A percentile compares a stretch with the other conserved stretches of the same genome.
Evolutionary conservation across 2,888 invertebrate genomes (phyloP).

Genomic region (Molorchus minor): DNA sequence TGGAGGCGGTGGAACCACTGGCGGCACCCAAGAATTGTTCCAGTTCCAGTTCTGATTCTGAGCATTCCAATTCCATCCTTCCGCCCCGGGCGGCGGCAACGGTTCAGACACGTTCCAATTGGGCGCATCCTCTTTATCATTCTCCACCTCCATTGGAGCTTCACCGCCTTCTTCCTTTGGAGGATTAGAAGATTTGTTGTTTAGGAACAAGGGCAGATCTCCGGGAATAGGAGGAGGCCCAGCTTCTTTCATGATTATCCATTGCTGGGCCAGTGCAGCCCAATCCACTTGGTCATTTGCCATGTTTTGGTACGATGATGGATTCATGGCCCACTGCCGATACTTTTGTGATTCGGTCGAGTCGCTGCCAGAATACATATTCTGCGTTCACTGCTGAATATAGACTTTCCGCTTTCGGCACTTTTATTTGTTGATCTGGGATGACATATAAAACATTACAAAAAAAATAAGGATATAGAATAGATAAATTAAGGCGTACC

Average conservation of each 20-base stretch:
- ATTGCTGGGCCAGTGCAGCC: constrained; percentile 96
- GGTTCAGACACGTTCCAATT: constrained; percentile 59
- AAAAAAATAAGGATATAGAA: too few species aligned
- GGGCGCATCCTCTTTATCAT: constrained; percentile 72
- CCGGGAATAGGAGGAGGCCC: constrained; percentile 59
- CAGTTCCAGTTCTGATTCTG: constrained; percentile 63
- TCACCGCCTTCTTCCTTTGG: constrained; percentile 67
- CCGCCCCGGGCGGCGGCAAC: constrained; percentile 45
- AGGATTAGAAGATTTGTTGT: constrained; percentile 27
- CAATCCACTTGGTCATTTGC: constrained; percentile 89
- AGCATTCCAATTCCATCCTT: constrained; percentile 58
- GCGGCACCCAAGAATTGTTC: constrained; percentile 61
- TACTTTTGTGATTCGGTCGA: constrained; percentile 67
- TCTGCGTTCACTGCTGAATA: constrained; percentile 3
- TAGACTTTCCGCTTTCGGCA: too few species aligned
- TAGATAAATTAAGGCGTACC: too few species aligned
- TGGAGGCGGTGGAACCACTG: constrained; percentile 51
- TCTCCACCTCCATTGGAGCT: constrained; percentile 88
- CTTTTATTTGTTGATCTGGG: too few species aligned
- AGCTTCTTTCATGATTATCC: constrained; percentile 95
- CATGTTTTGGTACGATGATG: constrained; percentile 82
- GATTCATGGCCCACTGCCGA: constrained; percentile 84
- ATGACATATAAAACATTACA: too few species aligned
- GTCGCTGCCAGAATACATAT: constrained; percentile 71
- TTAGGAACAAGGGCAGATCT: constrained; percentile 34